Evolutionary conservation across 2,888 invertebrate species (phyloP).

Genomic region (Perdita meconis): DNA sequence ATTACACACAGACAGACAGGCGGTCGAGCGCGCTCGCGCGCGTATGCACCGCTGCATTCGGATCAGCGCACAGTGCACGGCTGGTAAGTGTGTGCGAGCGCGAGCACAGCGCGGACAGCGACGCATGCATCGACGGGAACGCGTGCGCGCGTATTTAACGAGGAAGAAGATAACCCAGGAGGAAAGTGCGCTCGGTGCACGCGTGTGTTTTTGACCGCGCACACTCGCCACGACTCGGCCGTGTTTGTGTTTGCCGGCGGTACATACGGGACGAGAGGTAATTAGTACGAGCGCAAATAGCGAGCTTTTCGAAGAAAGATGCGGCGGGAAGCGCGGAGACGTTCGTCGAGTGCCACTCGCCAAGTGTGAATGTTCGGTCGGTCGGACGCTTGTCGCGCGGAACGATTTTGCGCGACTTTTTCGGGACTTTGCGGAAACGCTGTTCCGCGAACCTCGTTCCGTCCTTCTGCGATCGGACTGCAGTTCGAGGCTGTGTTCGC

Average conservation of each 20-base stretch:
- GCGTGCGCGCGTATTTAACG: not conserved
- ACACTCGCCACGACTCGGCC: not conserved
- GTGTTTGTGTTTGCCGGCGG: conserved; percentile 23
- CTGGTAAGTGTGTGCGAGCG: too few relatives aligned
- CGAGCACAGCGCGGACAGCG: not conserved
- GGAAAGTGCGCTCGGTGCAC: conserved; percentile 29
- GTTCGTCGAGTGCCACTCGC: not conserved
- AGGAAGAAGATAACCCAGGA: conserved; percentile 10
- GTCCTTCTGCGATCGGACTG: too few relatives aligned
- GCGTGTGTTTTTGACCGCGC: conserved; percentile 28
- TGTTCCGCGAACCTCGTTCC: too few relatives aligned
- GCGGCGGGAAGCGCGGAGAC: not conserved
- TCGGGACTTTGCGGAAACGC: too few relatives aligned
- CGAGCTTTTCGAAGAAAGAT: conserved; percentile 35
- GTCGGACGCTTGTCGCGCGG: too few relatives aligned
- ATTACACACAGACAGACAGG: too few relatives aligned
- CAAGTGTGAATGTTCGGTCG: too few relatives aligned
- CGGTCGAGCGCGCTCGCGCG: not conserved
- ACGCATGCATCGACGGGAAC: not conserved
- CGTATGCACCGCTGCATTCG: conserved; percentile 25
- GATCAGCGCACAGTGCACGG: conserved; percentile 7
- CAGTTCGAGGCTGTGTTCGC: too few relatives aligned
- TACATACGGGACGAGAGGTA: conserved; percentile 18
- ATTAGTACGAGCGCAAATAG: conserved; percentile 32
- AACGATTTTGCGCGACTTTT: too few relatives aligned